Percentiles rank a stretch among this genome's conserved stretches.
These are phyloP conservation scores for Tiliacea citrago DNA, from an alignment of 2,888 invertebrate species.

Conservation along the genomic window DNA sequence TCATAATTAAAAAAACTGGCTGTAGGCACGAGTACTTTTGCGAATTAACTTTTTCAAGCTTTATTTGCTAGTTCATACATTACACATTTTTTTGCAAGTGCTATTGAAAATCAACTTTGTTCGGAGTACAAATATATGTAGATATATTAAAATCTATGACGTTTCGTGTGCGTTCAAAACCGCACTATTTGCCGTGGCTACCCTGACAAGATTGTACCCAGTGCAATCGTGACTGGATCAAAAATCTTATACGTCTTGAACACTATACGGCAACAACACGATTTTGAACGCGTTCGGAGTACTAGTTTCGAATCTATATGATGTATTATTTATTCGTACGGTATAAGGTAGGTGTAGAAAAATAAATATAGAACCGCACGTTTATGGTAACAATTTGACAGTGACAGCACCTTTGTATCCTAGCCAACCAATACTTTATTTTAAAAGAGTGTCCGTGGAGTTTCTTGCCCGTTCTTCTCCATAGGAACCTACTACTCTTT, in stretches of 20 bases:
- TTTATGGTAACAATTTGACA: not conserved
- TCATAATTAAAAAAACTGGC: conserved; percentile 3
- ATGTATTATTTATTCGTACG: not conserved
- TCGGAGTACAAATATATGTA: not conserved
- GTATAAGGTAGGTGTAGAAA: too few relatives aligned
- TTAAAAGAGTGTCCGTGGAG: too few relatives aligned
- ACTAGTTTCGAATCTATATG: not conserved
- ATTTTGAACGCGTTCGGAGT: not conserved
- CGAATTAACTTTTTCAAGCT: conserved; percentile 5
- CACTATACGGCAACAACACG: not conserved
- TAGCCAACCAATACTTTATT: too few relatives aligned
- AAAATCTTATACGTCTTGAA: not conserved
- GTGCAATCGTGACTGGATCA: too few relatives aligned
- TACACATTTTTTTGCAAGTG: not conserved
- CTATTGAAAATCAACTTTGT: not conserved
- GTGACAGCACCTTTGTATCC: not conserved
- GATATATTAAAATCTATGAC: too few relatives aligned
- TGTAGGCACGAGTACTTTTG: not conserved
- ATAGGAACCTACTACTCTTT: too few relatives aligned
- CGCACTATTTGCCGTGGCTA: not conserved
- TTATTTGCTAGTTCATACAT: not conserved
- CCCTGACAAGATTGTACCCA: not conserved
- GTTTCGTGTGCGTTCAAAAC: not conserved
- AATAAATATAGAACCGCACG: not conserved
- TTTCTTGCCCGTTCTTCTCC: too few relatives aligned